Percentiles rank a stretch among this genome's conserved stretches.
phyloP scores from a whole-genome alignment of 2,888 invertebrate species.

The Drosophila anomalata region DNA sequence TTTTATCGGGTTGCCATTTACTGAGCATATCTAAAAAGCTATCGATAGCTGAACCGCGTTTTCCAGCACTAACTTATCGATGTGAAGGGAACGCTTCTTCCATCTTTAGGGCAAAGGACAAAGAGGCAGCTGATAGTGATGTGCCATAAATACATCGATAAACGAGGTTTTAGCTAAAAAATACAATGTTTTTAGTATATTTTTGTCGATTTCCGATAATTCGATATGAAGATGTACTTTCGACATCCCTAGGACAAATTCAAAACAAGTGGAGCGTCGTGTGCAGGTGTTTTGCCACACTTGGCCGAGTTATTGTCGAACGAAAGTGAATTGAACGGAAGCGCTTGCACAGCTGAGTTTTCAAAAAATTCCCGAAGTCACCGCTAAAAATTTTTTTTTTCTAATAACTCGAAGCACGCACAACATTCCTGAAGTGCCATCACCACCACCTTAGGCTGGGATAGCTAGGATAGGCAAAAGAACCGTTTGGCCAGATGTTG shows the following conservation, averaged over 20 bases:
- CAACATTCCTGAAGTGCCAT: background rate
- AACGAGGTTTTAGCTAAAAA: too few relatives aligned
- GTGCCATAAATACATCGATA: too few relatives aligned
- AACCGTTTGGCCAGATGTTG: slow-evolving; percentile 1
- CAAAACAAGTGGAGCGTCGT: background rate
- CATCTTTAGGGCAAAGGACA: too few relatives aligned
- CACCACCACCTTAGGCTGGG: background rate
- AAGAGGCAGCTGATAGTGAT: too few relatives aligned
- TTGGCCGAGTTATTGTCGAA: background rate
- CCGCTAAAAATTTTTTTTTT: background rate
- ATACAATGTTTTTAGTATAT: background rate
- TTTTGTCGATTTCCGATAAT: background rate
- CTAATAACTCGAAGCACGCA: background rate
- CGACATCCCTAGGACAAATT: slow-evolving; percentile 24
- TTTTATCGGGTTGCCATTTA: too few relatives aligned
- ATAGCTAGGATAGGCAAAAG: background rate
- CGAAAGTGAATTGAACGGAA: slow-evolving; percentile 1
- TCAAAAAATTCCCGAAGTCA: background rate
- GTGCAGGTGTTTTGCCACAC: background rate
- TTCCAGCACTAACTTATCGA: too few relatives aligned
- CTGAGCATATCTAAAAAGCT: too few relatives aligned
- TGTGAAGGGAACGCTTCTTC: too few relatives aligned
- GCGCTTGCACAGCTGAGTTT: background rate
- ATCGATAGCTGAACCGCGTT: too few relatives aligned
- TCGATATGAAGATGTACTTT: too few relatives aligned